Conservation (phyloP, 2,888 invertebrate species). For the Leistus spinibarbis region DNA sequence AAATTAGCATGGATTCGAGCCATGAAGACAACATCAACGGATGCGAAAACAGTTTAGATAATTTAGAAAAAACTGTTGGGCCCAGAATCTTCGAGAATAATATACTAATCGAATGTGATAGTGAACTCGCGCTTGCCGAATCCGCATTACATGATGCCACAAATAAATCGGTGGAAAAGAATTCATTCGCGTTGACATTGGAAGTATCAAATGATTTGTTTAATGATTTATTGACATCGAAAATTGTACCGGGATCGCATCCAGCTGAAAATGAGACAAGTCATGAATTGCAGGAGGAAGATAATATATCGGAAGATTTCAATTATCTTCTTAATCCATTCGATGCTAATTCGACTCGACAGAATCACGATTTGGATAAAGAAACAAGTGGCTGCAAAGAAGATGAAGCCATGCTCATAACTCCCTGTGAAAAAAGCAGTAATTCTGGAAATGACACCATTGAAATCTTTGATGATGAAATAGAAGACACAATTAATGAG, state of each 20-base stretch:
- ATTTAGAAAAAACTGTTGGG: constrained; percentile 6
- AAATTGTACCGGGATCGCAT: neutral
- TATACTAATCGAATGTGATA: constrained; percentile 23
- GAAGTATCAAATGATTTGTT: neutral
- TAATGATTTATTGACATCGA: neutral
- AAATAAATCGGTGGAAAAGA: neutral
- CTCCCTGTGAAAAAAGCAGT: no score
- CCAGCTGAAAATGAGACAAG: neutral
- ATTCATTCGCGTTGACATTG: neutral
- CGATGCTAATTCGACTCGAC: no score
- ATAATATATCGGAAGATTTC: neutral
- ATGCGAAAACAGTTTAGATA: neutral
- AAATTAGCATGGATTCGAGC: neutral
- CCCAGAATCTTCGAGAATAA: constrained; percentile 6
- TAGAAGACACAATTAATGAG: no score
- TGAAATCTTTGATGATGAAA: no score
- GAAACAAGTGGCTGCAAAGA: no score
- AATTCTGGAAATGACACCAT: no score
- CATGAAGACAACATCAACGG: neutral
- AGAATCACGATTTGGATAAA: neutral
- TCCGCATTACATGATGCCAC: constrained; percentile 4
- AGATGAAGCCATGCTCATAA: no score
- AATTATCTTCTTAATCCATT: neutral
- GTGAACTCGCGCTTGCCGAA: constrained; percentile 15
- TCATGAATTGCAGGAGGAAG: neutral